Percentiles rank a stretch among this genome's conserved stretches.
Conservation (phyloP, 2,797 vertebrate species). For the Cossypha heuglini region DNA sequence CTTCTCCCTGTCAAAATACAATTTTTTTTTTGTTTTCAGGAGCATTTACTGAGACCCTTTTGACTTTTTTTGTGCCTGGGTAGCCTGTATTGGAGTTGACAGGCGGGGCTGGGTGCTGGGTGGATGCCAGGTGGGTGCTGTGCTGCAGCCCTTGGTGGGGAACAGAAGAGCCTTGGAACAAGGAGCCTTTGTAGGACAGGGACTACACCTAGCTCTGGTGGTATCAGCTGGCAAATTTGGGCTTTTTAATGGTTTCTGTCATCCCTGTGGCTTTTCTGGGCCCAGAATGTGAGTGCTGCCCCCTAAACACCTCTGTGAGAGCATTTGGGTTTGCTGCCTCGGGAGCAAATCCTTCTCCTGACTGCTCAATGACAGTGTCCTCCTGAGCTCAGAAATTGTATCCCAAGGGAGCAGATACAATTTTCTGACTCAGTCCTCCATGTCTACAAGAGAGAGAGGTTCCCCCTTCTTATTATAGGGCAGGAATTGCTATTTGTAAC, state of each 20-base stretch:
- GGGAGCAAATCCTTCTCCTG: not conserved
- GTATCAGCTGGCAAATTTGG: not conserved
- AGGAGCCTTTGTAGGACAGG: not conserved
- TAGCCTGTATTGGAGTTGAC: accelerated
- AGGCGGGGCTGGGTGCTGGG: not conserved
- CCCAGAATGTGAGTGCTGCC: accelerated
- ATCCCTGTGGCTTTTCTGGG: not conserved
- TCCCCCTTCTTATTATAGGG: not conserved
- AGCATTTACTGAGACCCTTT: not conserved
- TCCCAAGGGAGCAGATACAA: not conserved
- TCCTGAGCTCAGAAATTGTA: not conserved
- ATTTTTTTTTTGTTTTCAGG: not conserved
- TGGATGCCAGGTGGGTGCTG: not conserved
- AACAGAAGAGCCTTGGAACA: not conserved
- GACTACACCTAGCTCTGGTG: not conserved
- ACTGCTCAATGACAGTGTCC: not conserved
- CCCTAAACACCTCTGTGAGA: not conserved
- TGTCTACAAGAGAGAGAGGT: not conserved
- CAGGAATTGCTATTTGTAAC: not conserved
- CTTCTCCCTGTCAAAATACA: not conserved
- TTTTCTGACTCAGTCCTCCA: not conserved
- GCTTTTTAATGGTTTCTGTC: not conserved
- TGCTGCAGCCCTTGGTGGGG: not conserved
- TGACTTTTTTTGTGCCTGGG: not conserved
- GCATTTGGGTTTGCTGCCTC: not conserved